Evolutionary conservation across 2,797 vertebrate genomes (phyloP).

Genomic region (Galagoides demidoff): DNA sequence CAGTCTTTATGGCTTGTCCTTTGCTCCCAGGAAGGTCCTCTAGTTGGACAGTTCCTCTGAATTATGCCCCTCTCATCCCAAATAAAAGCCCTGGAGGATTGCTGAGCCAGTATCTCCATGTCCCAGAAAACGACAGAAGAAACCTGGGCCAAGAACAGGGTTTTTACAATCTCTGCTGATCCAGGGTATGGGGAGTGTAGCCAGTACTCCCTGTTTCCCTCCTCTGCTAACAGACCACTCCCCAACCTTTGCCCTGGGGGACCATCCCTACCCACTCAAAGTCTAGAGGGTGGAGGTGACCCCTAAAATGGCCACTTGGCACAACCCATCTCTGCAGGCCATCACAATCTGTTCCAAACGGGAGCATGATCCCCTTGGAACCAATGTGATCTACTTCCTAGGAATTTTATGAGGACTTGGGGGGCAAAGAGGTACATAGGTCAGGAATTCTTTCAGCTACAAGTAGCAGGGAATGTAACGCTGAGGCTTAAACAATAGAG

Average conservation of each 20-base stretch:
- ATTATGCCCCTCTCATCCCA: background rate
- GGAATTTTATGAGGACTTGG: background rate
- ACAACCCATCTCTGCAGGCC: background rate
- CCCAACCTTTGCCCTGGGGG: background rate
- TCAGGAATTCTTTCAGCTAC: background rate
- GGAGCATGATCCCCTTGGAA: background rate
- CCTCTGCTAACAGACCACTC: background rate
- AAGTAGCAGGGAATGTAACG: background rate
- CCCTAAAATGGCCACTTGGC: background rate
- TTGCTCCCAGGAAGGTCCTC: background rate
- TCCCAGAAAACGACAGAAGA: background rate
- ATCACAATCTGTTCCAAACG: fast-evolving
- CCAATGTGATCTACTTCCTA: background rate
- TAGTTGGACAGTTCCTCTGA: background rate
- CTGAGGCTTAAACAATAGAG: background rate
- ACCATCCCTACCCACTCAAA: background rate
- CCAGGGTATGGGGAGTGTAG: background rate
- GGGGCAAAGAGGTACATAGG: background rate
- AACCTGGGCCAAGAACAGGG: background rate
- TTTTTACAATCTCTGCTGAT: background rate
- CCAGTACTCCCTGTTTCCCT: background rate
- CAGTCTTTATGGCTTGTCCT: background rate
- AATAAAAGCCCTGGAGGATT: background rate
- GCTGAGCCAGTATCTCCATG: background rate
- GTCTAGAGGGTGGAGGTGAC: background rate